A percentile compares a stretch with the other conserved stretches of the same genome.
Evolutionary conservation across 2,113 vertebrate species (phyloP).

Genomic region (Phoxinus phoxinus): DNA sequence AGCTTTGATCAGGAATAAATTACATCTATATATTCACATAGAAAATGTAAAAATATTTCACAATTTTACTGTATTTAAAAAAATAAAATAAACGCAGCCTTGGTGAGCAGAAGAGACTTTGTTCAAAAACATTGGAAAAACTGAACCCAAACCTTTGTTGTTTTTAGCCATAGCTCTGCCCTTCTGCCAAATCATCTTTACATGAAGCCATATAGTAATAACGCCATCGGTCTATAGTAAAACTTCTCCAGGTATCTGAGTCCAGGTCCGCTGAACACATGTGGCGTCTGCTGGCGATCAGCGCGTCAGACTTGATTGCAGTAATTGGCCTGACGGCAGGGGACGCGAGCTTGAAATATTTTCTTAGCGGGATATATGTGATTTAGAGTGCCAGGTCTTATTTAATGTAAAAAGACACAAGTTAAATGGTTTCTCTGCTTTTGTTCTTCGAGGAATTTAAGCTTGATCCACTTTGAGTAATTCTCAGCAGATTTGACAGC

Average conservation of each 20-base stretch:
- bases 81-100: background rate
- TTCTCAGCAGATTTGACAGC: background rate
- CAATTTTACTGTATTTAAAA: background rate
- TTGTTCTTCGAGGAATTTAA: background rate
- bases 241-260: background rate
- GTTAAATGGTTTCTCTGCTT: background rate
- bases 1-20: background rate
- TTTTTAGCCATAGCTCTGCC: background rate
- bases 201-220: background rate
- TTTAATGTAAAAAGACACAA: conserved; percentile 2
- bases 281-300: conserved; percentile 54
- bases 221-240: background rate
- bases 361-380: conserved; percentile 35
- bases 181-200: background rate
- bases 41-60: background rate
- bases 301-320: conserved; percentile 57
- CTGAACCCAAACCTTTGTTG: background rate
- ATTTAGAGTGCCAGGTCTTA: conserved; percentile 34
- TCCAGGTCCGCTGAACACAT: conserved; percentile 14
- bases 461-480: background rate
- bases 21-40: background rate
- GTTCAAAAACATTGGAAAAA: background rate
- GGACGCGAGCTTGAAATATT: conserved; percentile 27
- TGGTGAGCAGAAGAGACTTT: background rate
- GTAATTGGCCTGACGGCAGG: conserved; percentile 58